These are phyloP conservation scores for Chloroclystis v-ata DNA, from an alignment of 2,888 invertebrate species.

Conservation along the genomic window DNA sequence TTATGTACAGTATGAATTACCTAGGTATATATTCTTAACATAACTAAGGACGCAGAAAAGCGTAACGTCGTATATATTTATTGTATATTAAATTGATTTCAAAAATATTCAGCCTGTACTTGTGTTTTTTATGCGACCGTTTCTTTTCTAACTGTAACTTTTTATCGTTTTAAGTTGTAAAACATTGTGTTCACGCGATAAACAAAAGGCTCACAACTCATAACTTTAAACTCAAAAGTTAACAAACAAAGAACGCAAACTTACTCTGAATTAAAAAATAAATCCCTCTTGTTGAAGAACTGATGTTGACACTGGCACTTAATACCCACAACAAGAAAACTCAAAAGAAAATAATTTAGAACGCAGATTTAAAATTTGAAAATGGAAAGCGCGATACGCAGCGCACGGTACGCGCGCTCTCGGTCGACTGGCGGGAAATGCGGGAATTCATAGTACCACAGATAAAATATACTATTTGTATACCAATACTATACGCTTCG, in stretches of 20 bases:
- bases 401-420: slow-evolving; percentile 32
- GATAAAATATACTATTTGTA: too few species aligned
- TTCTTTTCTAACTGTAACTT: background rate
- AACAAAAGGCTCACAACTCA: slow-evolving; percentile 14
- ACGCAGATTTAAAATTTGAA: slow-evolving; percentile 19
- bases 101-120: background rate
- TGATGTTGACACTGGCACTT: slow-evolving; percentile 27
- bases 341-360: slow-evolving; percentile 21
- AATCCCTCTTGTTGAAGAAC: slow-evolving; percentile 19
- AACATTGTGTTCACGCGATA: slow-evolving; percentile 13
- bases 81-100: too few species aligned
- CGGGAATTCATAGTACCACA: background rate
- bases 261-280: slow-evolving; percentile 22
- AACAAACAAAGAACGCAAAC: slow-evolving; percentile 14
- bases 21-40: too few species aligned
- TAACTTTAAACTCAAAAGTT: slow-evolving; percentile 9
- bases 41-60: too few species aligned
- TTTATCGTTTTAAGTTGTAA: slow-evolving; percentile 12
- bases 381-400: slow-evolving; percentile 26
- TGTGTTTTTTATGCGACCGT: background rate
- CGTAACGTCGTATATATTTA: too few species aligned
- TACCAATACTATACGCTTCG: background rate
- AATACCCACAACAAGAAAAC: slow-evolving; percentile 23
- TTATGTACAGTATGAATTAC: too few species aligned
- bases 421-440: slow-evolving; percentile 26